Evolutionary conservation across 1,140 invertebrate genomes (phyloP).

Genomic region (fruit fly (Drosophila melanogaster)): Release_6_plus_ISO1_MT NT_033779.5:7749001-7749500

Average conservation of each 20-base stretch:
- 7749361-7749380: conserved; percentile 51
- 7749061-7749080: conserved; percentile 36
- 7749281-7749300: not conserved
- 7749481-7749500: conserved; percentile 9
- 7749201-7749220: no score
- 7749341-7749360: conserved; percentile 38
- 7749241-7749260: no score
- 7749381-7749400: conserved; percentile 68
- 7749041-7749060: conserved; percentile 58
- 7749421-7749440: not conserved
- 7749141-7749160: not conserved
- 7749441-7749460: conserved; percentile 34
- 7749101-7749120: conserved; percentile 1
- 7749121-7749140: not conserved
- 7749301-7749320: conserved; percentile 35
- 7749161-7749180: not conserved
- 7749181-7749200: no score
- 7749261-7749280: conserved; percentile 7
- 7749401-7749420: conserved; percentile 38
- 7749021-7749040: conserved; percentile 36
- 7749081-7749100: not conserved
- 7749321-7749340: conserved; percentile 51
- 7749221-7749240: not conserved
- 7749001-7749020: conserved; percentile 60
- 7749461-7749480: conserved; percentile 22